Evolutionary conservation across 2,797 vertebrate species (phyloP).

Genomic region (Pseudopleuronectes americanus): DNA sequence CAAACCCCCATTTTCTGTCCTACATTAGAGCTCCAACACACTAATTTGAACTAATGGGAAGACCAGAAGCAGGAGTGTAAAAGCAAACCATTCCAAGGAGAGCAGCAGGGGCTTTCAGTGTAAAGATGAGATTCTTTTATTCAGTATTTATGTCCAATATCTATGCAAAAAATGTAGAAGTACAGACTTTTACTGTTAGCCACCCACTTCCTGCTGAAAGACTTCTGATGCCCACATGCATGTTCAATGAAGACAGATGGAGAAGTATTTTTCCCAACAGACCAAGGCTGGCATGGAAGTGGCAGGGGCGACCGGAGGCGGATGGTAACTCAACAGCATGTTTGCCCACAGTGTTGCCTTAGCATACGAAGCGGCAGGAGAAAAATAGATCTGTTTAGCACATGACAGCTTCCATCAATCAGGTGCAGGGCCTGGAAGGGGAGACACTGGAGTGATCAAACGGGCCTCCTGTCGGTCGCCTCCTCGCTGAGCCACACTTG

Average conservation of each 20-base stretch:
- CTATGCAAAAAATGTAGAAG: conserved; percentile 29
- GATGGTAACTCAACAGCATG: conserved; percentile 54
- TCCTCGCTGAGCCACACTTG: conserved; percentile 34
- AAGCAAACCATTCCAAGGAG: conserved; percentile 43
- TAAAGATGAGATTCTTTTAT: conserved; percentile 25
- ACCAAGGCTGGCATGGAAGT: conserved; percentile 47
- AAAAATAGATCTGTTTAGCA: conserved; percentile 78
- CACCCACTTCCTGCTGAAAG: conserved; percentile 21
- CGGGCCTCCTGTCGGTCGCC: conserved; percentile 44
- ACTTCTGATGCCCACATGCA: conserved; percentile 3
- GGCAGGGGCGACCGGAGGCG: conserved; percentile 3
- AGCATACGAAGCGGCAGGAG: conserved; percentile 65
- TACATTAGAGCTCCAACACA: conserved; percentile 51
- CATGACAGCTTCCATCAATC: conserved; percentile 79
- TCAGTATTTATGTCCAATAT: conserved; percentile 35
- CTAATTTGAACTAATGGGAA: conserved; percentile 56
- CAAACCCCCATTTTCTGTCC: conserved; percentile 62
- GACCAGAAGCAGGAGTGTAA: conserved; percentile 37
- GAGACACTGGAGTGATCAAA: conserved; percentile 57
- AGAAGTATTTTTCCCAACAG: conserved; percentile 39
- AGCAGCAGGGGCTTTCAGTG: conserved; percentile 33
- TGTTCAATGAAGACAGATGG: conserved; percentile 24
- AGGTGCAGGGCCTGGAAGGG: conserved; percentile 55
- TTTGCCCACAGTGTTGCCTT: conserved; percentile 69
- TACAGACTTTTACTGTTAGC: conserved; percentile 17